Evolutionary conservation across 1,140 invertebrate genomes (phyloP).

Genomic region (Gryllus bimaculatus): DNA sequence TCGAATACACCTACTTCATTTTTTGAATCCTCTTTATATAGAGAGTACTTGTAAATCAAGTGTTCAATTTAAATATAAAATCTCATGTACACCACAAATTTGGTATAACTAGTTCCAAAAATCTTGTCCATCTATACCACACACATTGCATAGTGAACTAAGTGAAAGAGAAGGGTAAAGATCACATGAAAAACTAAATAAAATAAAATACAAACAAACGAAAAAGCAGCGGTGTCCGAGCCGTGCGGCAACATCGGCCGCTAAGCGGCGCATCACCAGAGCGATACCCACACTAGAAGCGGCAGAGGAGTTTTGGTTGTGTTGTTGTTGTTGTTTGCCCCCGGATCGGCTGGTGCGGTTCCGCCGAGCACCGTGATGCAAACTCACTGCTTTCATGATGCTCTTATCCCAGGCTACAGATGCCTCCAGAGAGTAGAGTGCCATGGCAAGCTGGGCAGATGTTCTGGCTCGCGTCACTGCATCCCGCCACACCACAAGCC

Average conservation of each 20-base stretch:
- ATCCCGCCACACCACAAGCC: conserved; percentile 78
- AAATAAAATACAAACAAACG: neutral
- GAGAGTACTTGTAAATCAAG: no score
- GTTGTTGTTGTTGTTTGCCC: conserved; percentile 3
- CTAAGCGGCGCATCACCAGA: conserved; percentile 8
- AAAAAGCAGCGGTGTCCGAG: neutral
- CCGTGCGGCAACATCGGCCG: neutral
- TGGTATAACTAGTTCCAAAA: neutral
- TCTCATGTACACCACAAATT: neutral
- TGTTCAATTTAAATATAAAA: neutral
- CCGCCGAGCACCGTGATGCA: conserved; percentile 6
- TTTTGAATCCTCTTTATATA: no score
- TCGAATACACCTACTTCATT: no score
- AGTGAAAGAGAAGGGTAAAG: neutral
- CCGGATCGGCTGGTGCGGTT: conserved; percentile 1
- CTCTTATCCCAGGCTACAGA: conserved; percentile 97
- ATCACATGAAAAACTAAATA: conserved; percentile 2
- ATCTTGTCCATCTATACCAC: neutral
- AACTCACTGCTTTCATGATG: conserved; percentile 95
- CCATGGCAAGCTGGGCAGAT: conserved; percentile 83
- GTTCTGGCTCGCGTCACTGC: conserved; percentile 72
- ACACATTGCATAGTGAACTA: neutral
- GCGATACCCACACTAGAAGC: conserved; percentile 22
- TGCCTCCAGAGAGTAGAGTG: conserved; percentile 78
- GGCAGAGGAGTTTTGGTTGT: conserved; percentile 12